phyloP scores from a whole-genome alignment of 1,140 invertebrate genomes.

The Cydia fagiglandana region DNA sequence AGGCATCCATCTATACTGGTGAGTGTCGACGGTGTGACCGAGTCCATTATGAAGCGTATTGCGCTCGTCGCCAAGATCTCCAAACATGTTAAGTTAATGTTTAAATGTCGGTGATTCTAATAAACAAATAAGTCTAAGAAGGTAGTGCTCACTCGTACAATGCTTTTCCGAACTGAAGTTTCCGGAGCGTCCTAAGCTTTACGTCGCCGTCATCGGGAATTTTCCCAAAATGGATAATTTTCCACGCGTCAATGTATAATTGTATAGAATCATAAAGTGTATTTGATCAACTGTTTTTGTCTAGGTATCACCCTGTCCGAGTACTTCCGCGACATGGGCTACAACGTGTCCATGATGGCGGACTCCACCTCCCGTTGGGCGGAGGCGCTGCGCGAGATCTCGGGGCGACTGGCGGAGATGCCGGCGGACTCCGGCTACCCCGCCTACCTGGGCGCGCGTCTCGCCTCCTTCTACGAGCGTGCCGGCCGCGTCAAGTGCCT shows the following conservation, averaged over 20 bases:
- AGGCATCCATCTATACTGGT: constrained; percentile 99
- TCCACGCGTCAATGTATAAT: too few species aligned
- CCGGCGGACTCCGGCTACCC: constrained; percentile 99
- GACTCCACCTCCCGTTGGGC: constrained; percentile 99
- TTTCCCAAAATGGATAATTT: too few species aligned
- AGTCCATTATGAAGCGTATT: constrained; percentile 99
- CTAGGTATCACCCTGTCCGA: constrained; percentile 97
- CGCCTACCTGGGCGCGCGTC: constrained; percentile 97
- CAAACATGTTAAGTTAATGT: too few species aligned
- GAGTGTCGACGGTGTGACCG: constrained; percentile 93
- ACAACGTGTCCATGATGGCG: constrained; percentile 99
- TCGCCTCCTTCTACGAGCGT: constrained; percentile 99
- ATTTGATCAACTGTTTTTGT: too few species aligned
- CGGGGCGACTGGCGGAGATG: constrained; percentile 99
- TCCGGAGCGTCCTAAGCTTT: too few species aligned
- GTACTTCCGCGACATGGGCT: constrained; percentile 99
- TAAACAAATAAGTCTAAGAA: too few species aligned
- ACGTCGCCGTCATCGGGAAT: too few species aligned
- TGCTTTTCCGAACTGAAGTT: too few species aligned
- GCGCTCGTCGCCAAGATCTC: constrained; percentile 99
- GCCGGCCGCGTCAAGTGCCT: constrained; percentile 98
- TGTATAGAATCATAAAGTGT: too few species aligned
- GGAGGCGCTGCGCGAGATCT: constrained; percentile 99
- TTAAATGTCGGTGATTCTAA: too few species aligned
- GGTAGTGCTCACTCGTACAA: too few species aligned